Evolutionary conservation across 1,140 invertebrate species (phyloP).

Genomic region (Diorhabda elongata): DNA sequence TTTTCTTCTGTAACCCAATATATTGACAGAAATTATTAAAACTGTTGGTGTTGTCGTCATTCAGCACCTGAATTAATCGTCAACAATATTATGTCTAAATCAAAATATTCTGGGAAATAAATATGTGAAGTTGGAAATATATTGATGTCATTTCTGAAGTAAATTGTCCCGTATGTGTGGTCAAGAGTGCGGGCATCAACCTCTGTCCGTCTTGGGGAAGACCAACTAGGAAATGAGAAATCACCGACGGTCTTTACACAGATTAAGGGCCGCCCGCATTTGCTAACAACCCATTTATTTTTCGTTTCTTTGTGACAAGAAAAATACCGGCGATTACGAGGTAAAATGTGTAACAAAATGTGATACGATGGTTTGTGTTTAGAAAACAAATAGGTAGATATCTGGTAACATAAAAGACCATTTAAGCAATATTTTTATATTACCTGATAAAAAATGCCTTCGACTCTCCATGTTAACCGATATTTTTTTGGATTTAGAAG

Average conservation of each 20-base stretch:
- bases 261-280: conserved; percentile 19
- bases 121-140: background rate
- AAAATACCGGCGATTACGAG: conserved; percentile 16
- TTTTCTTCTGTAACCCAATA: too few species aligned
- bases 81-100: too few species aligned
- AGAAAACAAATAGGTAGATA: background rate
- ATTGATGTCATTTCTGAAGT: background rate
- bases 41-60: too few species aligned
- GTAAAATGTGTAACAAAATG: conserved; percentile 16
- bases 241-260: conserved; percentile 16
- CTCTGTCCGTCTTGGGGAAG: background rate
- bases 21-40: too few species aligned
- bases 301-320: conserved; percentile 19
- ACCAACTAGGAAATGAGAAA: conserved; percentile 11
- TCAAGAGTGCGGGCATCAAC: conserved; percentile 18
- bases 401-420: too few species aligned
- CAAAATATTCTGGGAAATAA: too few species aligned
- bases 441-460: too few species aligned
- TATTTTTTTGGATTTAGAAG: too few species aligned
- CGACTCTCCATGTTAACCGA: too few species aligned
- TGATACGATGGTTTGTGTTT: conserved; percentile 9
- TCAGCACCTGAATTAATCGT: too few species aligned
- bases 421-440: too few species aligned
- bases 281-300: conserved; percentile 22
- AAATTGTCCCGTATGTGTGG: conserved; percentile 16